Percentiles rank a stretch among this genome's conserved stretches.
Evolutionary conservation across 2,113 vertebrate genomes (phyloP).

Genomic region (Pterocles gutturalis): DNA sequence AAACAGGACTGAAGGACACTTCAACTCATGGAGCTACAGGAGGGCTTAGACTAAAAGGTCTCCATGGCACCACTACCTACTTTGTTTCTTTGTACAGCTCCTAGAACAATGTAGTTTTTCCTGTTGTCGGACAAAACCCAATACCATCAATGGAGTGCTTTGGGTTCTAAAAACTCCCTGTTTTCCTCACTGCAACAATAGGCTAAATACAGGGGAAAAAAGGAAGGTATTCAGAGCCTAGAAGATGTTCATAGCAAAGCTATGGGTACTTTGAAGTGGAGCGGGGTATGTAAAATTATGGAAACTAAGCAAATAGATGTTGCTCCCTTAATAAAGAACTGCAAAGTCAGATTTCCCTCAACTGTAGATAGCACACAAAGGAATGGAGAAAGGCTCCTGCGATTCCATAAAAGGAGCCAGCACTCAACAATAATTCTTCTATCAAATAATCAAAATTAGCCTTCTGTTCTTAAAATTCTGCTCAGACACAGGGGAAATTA

Average conservation of each 20-base stretch:
- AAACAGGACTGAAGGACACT: not conserved
- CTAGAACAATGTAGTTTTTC: not conserved
- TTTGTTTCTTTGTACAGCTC: not conserved
- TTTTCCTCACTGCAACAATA: not conserved
- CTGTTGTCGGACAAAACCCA: not conserved
- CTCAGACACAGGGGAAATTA: slow-evolving; percentile 30
- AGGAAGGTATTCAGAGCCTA: not conserved
- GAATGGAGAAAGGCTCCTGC: slow-evolving; percentile 6
- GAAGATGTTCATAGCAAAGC: not conserved
- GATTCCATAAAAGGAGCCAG: slow-evolving; percentile 22
- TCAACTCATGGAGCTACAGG: not conserved
- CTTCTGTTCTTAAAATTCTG: slow-evolving; percentile 50
- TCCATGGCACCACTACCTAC: not conserved
- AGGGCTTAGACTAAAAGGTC: not conserved
- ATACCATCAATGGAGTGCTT: not conserved
- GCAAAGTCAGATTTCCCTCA: slow-evolving; percentile 36
- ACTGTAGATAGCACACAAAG: slow-evolving; percentile 26
- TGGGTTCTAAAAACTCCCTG: not conserved
- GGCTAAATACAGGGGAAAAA: not conserved
- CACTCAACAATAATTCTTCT: slow-evolving; percentile 42
- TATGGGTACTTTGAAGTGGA: not conserved
- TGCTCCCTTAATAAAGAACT: not conserved
- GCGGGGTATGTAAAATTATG: slow-evolving; percentile 17
- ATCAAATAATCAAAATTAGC: slow-evolving; percentile 59
- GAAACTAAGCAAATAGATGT: slow-evolving; percentile 38